Base-by-base conservation (phyloP, 2,888 invertebrate species). In the Apodemia zela region DNA sequence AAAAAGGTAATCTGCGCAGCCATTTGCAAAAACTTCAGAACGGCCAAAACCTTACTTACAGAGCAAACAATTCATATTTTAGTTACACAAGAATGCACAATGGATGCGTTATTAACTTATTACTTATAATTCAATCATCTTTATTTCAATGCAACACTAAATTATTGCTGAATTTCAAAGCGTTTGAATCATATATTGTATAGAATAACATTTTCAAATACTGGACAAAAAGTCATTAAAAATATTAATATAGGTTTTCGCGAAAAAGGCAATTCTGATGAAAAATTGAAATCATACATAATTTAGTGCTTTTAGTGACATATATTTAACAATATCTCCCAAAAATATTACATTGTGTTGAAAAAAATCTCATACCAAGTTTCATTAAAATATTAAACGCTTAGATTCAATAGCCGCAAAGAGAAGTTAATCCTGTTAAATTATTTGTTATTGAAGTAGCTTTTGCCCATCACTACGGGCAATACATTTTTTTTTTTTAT, bases 31-130 rank as follows among this genome's bases (percentile, higher is more conserved):
- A 25, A 54, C 15, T 25, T 54, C 21, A 25, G 6, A 54, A 13
- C 54, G 25, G 15, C 54, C 54, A 54, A 54, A 25, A 25, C 21
- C n/a, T n/a, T n/a, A n/a, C n/a, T n/a, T 25, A 25, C 25, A 54
- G 21, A 54, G 54, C 54, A 54, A 54, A 54, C 54, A 15, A 25
- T 54, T 54, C 54, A 25, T 54, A 54, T 15, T 13, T 13, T 15
- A 25, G 13, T 21, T 15, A 54, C 15, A 54, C 25, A 25, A 54
- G 11, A 54, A 54, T 54, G 25, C 54, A 25, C 25, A 54, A 54
- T 25, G 21, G 54, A 6, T 15, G 25, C 29, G 25, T 54, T 54
- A 38, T n/a, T n/a, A n/a, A n/a, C n/a, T n/a, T n/a, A n/a, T 21
- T 21, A 21, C 21, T 21, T 21, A 25, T 51, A 13, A 51, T 11